These are phyloP conservation scores for Apteryx owenii DNA, from an alignment of 2,113 vertebrate species.

Conservation along the genomic window DNA sequence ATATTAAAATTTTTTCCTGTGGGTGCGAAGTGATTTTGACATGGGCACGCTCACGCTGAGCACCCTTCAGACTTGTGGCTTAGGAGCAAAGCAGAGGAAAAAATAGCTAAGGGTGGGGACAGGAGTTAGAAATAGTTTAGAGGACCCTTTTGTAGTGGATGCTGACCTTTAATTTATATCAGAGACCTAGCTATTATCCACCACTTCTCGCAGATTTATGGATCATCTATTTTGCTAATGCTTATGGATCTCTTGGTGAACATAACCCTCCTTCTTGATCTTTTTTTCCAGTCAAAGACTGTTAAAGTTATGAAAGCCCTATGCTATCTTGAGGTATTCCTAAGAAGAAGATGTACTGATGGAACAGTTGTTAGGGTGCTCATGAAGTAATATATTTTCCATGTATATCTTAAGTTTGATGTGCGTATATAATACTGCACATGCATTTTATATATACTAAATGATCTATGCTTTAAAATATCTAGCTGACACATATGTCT, in stretches of 20 bases:
- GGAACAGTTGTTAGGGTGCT: not conserved
- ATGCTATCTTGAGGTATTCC: conserved; percentile 50
- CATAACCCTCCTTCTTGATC: not conserved
- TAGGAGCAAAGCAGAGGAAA: not conserved
- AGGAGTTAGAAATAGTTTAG: conserved; percentile 36
- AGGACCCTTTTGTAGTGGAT: not conserved
- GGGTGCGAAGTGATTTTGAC: conserved; percentile 78
- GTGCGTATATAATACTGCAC: too few species aligned
- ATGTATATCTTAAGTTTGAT: not conserved
- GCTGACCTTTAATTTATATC: not conserved
- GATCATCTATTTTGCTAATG: conserved; percentile 33
- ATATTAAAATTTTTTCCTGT: conserved; percentile 55
- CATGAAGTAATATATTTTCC: not conserved
- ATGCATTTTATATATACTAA: not conserved
- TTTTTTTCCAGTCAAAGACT: conserved; percentile 7
- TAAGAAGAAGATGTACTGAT: conserved; percentile 1
- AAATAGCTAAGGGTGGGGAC: not conserved
- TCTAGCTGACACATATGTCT: not conserved
- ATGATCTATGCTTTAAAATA: not conserved
- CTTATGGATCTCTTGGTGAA: conserved; percentile 36
- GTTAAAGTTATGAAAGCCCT: not conserved
- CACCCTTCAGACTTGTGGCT: conserved; percentile 57
- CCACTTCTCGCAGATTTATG: not conserved
- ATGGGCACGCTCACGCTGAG: not conserved
- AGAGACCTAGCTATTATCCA: not conserved